phyloP scores from a whole-genome alignment of 2,888 invertebrate genomes.

The Chironomus riparius region DNA sequence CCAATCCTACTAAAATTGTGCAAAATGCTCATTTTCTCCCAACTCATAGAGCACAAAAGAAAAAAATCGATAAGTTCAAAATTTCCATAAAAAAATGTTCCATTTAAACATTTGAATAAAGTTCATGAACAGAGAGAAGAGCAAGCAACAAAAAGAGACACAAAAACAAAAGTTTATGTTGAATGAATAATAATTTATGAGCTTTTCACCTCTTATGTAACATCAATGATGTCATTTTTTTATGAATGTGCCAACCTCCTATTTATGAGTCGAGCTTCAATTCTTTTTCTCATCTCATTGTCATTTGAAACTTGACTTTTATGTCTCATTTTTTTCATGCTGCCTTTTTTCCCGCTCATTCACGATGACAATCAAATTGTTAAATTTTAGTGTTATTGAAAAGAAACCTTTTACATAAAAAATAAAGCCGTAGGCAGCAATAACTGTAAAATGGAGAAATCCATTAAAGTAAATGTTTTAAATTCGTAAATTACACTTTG shows the following conservation, averaged over 20 bases:
- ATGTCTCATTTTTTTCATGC: neutral
- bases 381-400: neutral
- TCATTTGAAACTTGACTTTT: neutral
- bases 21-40: neutral
- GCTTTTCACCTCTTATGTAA: neutral
- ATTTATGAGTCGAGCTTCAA: no score
- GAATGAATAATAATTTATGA: neutral
- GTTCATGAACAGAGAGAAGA: neutral
- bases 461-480: neutral
- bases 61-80: neutral
- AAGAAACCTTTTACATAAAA: neutral
- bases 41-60: slow-evolving; percentile 12
- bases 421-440: neutral
- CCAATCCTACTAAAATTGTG: neutral
- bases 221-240: no score
- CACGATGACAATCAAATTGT: neutral
- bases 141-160: neutral
- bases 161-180: no score
- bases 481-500: neutral
- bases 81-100: slow-evolving; percentile 15
- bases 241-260: no score
- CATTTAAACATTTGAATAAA: neutral
- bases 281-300: neutral
- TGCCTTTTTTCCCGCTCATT: neutral
- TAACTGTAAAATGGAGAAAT: no score